Evolutionary conservation across 2,888 invertebrate species (phyloP), one percentile per base, ranked within the genome.

Genomic region (Agapostemon virescens): DNA sequence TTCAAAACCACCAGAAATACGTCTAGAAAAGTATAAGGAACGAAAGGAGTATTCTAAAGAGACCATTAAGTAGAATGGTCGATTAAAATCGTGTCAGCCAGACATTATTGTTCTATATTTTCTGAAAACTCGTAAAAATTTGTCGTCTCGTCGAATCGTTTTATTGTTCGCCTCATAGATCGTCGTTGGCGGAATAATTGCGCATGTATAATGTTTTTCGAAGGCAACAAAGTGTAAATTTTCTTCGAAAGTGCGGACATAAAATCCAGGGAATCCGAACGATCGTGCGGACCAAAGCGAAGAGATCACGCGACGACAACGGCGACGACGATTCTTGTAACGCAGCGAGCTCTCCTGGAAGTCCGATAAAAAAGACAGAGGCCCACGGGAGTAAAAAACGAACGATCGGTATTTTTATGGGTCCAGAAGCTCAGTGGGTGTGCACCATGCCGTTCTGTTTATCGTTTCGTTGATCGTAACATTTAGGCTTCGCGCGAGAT

Each of bases 351-450:
- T 52, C 63, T 69, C 72, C 72, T 72, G 72, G 70, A 36, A 69
- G 38, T 49, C 61, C 49, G 75, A 70, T 74, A 76, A 71, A 77
- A 72, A 77, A 76, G 69, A 70, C 64, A 71, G 42, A 33, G 61
- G 66, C 76, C 52, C 61, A 52, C 55, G 52, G 42, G 79, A 63
- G 70, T 67, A 75, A 79, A 71, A 68, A 81, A 55, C 52, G 55
- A 76, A 76, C 73, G 70, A 81, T 77, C 70, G 70, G 77, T 81
- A 81, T 81, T 81, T 81, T 81, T 81, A 81, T 77, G 74, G 79
- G 66, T 70, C 74, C 69, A 70, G 67, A 61, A 77, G 77, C 81
- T 55, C 74, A 52, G 64, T 70, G 71, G 76, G 76, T 76, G 63
- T 66, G 69, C 69, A 45, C 68, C 75, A 71, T 72, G 58, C 70